These are phyloP conservation scores for Empis livida DNA, from an alignment of 2,888 invertebrate genomes.

Conservation along the genomic window DNA sequence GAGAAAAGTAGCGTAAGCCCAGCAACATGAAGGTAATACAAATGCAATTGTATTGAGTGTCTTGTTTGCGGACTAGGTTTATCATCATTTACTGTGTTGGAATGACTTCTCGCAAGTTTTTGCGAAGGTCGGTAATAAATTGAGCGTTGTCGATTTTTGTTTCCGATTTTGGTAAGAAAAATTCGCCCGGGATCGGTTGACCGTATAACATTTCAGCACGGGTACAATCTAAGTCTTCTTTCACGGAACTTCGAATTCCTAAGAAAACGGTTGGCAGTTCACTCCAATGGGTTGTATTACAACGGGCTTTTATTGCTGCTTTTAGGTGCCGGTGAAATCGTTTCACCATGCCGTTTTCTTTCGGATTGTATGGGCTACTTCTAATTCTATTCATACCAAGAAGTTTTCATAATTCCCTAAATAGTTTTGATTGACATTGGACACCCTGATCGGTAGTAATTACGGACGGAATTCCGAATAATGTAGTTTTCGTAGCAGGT, in stretches of 20 bases:
- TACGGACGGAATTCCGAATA: background rate
- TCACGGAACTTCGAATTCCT: slow-evolving; percentile 3
- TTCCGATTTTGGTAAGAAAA: background rate
- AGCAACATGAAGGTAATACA: too few species aligned
- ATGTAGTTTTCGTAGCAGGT: background rate
- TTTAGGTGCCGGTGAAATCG: background rate
- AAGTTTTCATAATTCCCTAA: background rate
- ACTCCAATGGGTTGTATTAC: background rate
- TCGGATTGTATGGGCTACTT: background rate
- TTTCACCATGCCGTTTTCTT: background rate
- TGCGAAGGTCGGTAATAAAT: background rate
- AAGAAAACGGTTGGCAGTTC: background rate
- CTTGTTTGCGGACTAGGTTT: too few species aligned
- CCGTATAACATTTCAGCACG: slow-evolving; percentile 8
- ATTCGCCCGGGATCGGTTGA: background rate
- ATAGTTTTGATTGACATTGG: background rate
- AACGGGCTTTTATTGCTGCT: background rate
- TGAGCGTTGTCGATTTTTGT: background rate
- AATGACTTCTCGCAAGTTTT: background rate
- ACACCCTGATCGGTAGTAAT: background rate
- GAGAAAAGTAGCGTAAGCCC: too few species aligned
- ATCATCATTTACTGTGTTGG: background rate
- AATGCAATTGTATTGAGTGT: too few species aligned
- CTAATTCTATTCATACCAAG: background rate
- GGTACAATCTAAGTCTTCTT: slow-evolving; percentile 2